Evolutionary conservation across 2,888 invertebrate species (phyloP), one percentile per base, ranked within the genome.

Genomic region (Quadroppia sp.): DNA sequence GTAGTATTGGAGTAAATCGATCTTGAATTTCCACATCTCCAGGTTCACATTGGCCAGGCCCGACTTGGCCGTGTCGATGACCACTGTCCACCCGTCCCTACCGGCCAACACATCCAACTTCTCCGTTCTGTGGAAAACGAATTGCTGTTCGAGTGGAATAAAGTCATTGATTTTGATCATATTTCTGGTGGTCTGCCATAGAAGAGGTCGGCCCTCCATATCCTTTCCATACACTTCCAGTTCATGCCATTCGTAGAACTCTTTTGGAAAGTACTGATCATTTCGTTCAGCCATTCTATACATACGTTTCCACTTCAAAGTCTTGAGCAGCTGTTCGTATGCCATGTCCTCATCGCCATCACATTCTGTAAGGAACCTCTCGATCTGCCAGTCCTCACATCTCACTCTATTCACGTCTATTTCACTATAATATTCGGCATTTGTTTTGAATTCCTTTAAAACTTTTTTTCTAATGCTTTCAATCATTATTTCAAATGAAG

Each of bases 301-400:
- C 23, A 28, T 20, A 2, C 67, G 61, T 30, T 71, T 72, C 75
- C 75, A 75, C 30, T 73, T 40, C 59, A 75, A 28, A 15, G 75
- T 45, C 6, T 69, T 48, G 7, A 69, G 17, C 15, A 75, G 17
- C 20, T 28, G 42, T 28, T 75, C 40, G 32, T 69, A 75, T n/a
- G 72, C 72, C 48, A 45, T 53, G 17, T 72, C 67, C 15, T 71
- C 64, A 40, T 72, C 23, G 20, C 32, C 64, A 7, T 73, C 69
- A 4, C 67, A 30, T 42, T 71, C 53, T n/a, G 17, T 28, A 25
- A 71, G 7, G 45, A 42, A 71, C 42, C 74, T 32, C 48, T 71
- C 59, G 17, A 74, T 48, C 28, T 32, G 32, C 53, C 45, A 75
- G 45, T 73, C 53, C 15, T 75, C 75, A 23, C 6, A 67, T 17